phyloP scores from a whole-genome alignment of 2,888 invertebrate species.

The Macaria notata region DNA sequence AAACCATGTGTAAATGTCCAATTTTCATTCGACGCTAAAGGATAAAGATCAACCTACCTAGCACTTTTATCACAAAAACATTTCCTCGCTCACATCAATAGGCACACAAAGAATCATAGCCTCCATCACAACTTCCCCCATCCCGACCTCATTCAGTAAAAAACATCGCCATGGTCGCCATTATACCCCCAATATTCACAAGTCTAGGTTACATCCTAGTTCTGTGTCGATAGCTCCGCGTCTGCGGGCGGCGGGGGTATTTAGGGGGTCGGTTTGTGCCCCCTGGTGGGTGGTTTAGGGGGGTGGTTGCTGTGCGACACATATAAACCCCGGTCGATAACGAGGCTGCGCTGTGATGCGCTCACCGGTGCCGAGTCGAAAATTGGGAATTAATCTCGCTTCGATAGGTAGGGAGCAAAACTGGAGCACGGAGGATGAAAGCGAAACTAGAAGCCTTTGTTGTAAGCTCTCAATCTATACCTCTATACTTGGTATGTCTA shows the following conservation, averaged over 20 bases:
- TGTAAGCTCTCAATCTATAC: not conserved
- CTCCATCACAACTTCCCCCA: not conserved
- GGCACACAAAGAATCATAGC: too few species aligned
- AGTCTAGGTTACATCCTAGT: constrained; percentile 49
- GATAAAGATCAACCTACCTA: too few species aligned
- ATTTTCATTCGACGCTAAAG: too few species aligned
- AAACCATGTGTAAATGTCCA: too few species aligned
- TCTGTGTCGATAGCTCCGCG: constrained; percentile 49
- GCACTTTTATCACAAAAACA: too few species aligned
- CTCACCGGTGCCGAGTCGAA: constrained; percentile 32
- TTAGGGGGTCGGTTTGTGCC: constrained; percentile 32
- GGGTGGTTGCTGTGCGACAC: constrained; percentile 65
- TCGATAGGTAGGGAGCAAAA: constrained; percentile 24
- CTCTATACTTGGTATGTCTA: not conserved
- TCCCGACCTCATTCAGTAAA: constrained; percentile 6
- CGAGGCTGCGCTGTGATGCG: constrained; percentile 64
- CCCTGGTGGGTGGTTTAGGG: constrained; percentile 38
- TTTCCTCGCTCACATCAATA: too few species aligned
- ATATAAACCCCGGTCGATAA: constrained; percentile 76
- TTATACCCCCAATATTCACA: constrained; percentile 37
- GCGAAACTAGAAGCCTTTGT: constrained; percentile 22
- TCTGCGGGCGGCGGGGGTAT: constrained; percentile 40
- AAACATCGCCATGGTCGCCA: constrained; percentile 22
- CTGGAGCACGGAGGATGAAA: constrained; percentile 24
- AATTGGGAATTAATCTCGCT: constrained; percentile 37